These are phyloP conservation scores for Ophioninae sp. DNA, from an alignment of 2,888 invertebrate genomes.

Conservation along the genomic window DNA sequence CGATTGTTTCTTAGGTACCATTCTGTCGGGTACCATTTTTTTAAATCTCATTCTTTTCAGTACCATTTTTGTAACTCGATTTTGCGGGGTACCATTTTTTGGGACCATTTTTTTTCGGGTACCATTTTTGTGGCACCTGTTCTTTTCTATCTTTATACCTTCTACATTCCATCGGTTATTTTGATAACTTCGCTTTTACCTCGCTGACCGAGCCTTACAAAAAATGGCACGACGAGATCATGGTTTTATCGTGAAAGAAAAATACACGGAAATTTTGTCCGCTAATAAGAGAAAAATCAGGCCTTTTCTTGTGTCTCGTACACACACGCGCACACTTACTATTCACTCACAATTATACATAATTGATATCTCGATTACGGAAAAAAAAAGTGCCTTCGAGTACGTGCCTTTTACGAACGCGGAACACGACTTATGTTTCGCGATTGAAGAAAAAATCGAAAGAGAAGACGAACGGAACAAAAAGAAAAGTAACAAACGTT, in stretches of 20 bases:
- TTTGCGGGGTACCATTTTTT: too few species aligned
- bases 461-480: not conserved
- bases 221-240: not conserved
- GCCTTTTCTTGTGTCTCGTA: not conserved
- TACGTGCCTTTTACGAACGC: conserved; percentile 7
- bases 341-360: too few species aligned
- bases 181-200: not conserved
- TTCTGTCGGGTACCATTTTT: too few species aligned
- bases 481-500: too few species aligned
- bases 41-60: too few species aligned
- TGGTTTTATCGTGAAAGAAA: not conserved
- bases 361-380: not conserved
- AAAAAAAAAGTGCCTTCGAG: conserved; percentile 52
- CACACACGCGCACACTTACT: too few species aligned
- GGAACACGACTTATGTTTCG: conserved; percentile 41
- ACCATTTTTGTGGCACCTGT: too few species aligned
- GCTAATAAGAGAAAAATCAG: not conserved
- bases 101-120: too few species aligned
- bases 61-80: too few species aligned
- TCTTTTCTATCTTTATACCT: too few species aligned
- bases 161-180: not conserved
- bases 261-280: conserved; percentile 5
- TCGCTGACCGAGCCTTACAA: not conserved
- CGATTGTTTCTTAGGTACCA: too few species aligned
- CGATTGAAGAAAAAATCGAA: conserved; percentile 39